Conservation (phyloP, 2,888 invertebrate genomes). For the Argynnis bischoffii region DNA sequence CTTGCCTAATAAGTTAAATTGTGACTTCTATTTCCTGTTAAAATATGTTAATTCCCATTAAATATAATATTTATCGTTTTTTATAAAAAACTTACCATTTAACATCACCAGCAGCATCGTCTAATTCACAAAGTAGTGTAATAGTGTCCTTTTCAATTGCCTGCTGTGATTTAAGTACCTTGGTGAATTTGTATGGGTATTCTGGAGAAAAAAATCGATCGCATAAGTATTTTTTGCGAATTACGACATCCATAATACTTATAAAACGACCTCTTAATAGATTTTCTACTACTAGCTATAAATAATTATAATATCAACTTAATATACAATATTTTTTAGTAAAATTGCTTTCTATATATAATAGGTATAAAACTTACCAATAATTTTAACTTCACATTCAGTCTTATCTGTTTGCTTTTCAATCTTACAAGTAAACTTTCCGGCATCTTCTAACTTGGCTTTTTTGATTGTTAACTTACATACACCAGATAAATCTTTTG, state of each 20-base stretch:
- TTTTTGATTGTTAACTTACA: slow-evolving; percentile 93
- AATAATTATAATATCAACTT: neutral
- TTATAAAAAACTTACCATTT: slow-evolving; percentile 85
- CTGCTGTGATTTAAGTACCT: slow-evolving; percentile 96
- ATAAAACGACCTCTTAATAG: neutral
- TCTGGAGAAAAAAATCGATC: slow-evolving; percentile 81
- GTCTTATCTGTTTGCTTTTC: slow-evolving; percentile 95
- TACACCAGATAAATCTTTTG: slow-evolving; percentile 95
- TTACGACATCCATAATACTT: no score
- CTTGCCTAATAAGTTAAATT: neutral
- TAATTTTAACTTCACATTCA: slow-evolving; percentile 89
- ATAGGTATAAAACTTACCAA: slow-evolving; percentile 79
- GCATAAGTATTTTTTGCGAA: no score
- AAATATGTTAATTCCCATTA: no score
- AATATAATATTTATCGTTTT: no score
- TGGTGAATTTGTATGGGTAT: slow-evolving; percentile 96
- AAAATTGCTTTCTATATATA: slow-evolving; percentile 2
- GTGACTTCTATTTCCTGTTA: neutral
- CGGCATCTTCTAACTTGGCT: slow-evolving; percentile 91
- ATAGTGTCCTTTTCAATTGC: slow-evolving; percentile 96
- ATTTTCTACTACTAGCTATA: neutral
- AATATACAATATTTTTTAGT: neutral
- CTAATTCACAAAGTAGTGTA: slow-evolving; percentile 96
- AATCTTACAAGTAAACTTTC: slow-evolving; percentile 94
- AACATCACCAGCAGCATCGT: slow-evolving; percentile 97